Evolutionary conservation across 2,797 vertebrate species (phyloP), one percentile per base, ranked within the genome.

Genomic region (Falco columbarius): DNA sequence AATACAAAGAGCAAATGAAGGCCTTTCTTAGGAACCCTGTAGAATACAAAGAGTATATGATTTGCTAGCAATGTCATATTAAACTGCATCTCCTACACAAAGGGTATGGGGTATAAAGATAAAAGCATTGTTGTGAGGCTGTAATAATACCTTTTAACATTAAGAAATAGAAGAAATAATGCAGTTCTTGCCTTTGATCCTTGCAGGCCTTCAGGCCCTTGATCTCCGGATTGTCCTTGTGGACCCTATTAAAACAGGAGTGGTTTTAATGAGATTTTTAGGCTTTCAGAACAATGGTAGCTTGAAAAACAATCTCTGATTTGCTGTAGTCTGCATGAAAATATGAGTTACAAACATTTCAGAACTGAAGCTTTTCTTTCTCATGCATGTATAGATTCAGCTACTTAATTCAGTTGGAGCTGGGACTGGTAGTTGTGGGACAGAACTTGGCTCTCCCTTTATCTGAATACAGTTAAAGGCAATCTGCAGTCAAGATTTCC

Each of bases 151-250:
- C 4, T 85, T 63, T 63, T 40, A 87, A 61, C 15, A 40, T 73
- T 52, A 73, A 67, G 40, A 72, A 93, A 85, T 36, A 84, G 38
- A 79, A 82, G 81, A 87, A 85, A 92, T 77, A 65, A 72, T 81
- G 20, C 23, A 59, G n/a, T 84, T 95, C 98, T 98, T 97, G 98
- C 99, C 98, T 99, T 98, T 97, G 98, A 98, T 94, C 99, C 99
- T 97, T 98, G 99, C 61, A 96, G 93, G 36, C 99, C 99, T 97
- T 99, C 98, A 68, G 98, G 98, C 91, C 99, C 99, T 30, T 97
- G 96, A 94, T 99, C 99, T 95, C 99, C 99, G 26, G 98, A 97
- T 90, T 98, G 98, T 96, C 99, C 99, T 90, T 98, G 98, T 81
- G 98, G 96, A 58, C 99, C 99, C 99, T 99, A 20, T 96, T 93